phyloP scores from a whole-genome alignment of 2,888 invertebrate species.

The Cartodere bifasciata region DNA sequence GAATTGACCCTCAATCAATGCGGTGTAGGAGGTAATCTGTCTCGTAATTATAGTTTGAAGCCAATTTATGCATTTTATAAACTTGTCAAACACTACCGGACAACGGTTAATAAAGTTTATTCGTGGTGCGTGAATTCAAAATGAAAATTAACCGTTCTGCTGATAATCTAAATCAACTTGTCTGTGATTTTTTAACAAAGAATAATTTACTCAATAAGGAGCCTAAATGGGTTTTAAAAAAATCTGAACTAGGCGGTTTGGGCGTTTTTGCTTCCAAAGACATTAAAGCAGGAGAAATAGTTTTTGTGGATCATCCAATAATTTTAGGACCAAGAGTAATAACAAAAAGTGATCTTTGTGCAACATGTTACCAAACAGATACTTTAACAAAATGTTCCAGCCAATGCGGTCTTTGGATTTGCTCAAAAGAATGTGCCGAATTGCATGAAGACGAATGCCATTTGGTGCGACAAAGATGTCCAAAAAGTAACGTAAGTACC shows the following conservation, averaged over 20 bases:
- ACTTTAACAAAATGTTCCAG: constrained; percentile 38
- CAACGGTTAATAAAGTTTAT: too few relatives aligned
- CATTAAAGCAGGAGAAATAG: constrained; percentile 51
- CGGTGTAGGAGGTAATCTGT: too few relatives aligned
- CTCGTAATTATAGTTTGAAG: too few relatives aligned
- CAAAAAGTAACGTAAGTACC: too few relatives aligned
- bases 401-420: constrained; percentile 57
- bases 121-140: too few relatives aligned
- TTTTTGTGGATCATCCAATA: constrained; percentile 58
- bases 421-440: constrained; percentile 50
- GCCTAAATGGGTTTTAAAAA: constrained; percentile 45
- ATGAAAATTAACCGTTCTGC: too few relatives aligned
- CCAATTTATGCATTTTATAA: too few relatives aligned
- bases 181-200: constrained; percentile 16
- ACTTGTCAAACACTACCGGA: too few relatives aligned
- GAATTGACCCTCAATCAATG: too few relatives aligned
- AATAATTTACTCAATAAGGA: constrained; percentile 17
- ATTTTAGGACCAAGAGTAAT: constrained; percentile 55
- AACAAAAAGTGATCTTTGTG: constrained; percentile 44
- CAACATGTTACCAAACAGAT: constrained; percentile 46
- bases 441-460: constrained; percentile 53
- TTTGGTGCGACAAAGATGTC: constrained; percentile 5
- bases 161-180: too few relatives aligned
- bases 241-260: constrained; percentile 52
- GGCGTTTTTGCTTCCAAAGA: constrained; percentile 58